Evolutionary conservation across 1,140 invertebrate species (phyloP).

Genomic region (Cotesia chilonis): DNA sequence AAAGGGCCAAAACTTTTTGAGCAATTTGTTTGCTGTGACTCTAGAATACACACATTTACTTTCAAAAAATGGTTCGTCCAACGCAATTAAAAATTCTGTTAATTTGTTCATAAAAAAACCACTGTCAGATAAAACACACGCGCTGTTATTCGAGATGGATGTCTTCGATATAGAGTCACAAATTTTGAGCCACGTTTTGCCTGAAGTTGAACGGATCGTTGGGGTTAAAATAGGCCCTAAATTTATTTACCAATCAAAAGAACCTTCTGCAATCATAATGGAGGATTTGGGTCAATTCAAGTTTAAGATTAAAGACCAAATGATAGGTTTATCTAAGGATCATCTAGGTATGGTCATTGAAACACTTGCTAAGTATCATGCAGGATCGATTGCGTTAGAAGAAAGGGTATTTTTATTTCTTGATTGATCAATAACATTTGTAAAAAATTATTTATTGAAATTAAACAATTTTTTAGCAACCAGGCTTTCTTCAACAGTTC

Average conservation of each 20-base stretch:
- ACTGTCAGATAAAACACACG: not conserved
- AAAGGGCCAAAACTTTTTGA: slow-evolving; percentile 37
- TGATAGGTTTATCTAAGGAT: slow-evolving; percentile 60
- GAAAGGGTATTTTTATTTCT: slow-evolving; percentile 13
- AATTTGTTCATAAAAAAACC: slow-evolving; percentile 41
- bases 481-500: not conserved
- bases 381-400: slow-evolving; percentile 51
- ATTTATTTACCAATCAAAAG: slow-evolving; percentile 36
- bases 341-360: slow-evolving; percentile 60
- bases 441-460: too few relatives aligned
- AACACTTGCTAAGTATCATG: slow-evolving; percentile 67
- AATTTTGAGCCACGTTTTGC: slow-evolving; percentile 37
- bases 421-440: not conserved
- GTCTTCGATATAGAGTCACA: slow-evolving; percentile 36
- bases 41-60: slow-evolving; percentile 24
- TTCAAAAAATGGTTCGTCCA: not conserved
- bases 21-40: slow-evolving; percentile 24
- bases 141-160: slow-evolving; percentile 24
- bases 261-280: slow-evolving; percentile 55
- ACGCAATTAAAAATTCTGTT: not conserved
- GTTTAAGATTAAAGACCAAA: slow-evolving; percentile 61
- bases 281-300: slow-evolving; percentile 62
- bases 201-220: slow-evolving; percentile 31
- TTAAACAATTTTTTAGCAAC: slow-evolving; percentile 10
- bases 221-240: slow-evolving; percentile 33